These are phyloP conservation scores for Phyllostomus hastatus DNA, from an alignment of 2,113 vertebrate species.

Conservation along the genomic window DNA sequence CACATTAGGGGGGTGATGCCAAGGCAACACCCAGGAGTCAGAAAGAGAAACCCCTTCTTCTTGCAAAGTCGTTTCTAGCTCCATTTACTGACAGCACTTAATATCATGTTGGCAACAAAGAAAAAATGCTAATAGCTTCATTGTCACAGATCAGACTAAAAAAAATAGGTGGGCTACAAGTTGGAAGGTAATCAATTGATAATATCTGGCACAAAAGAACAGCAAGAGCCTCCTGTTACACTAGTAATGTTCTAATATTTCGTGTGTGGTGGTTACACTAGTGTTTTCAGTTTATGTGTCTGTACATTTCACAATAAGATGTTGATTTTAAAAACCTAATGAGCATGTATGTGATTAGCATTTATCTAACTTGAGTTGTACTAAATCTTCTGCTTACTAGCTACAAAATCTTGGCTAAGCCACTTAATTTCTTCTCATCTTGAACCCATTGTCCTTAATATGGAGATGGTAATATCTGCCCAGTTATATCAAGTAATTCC, in stretches of 20 bases:
- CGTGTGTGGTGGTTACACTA: background rate
- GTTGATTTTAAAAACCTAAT: background rate
- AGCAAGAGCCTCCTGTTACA: background rate
- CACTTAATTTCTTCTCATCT: background rate
- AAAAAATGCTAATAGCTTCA: background rate
- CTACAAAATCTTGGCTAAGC: background rate
- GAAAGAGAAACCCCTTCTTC: background rate
- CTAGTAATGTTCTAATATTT: background rate
- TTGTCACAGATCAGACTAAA: background rate
- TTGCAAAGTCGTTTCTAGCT: background rate
- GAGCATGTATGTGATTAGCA: background rate
- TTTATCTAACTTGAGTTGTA: background rate
- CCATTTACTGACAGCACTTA: background rate
- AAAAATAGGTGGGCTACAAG: background rate
- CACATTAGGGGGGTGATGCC: too few relatives aligned
- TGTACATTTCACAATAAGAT: background rate
- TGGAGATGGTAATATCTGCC: background rate
- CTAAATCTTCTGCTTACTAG: background rate
- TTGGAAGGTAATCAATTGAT: background rate
- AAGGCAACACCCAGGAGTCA: background rate
- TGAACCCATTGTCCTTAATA: background rate
- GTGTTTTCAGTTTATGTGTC: background rate
- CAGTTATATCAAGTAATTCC: background rate
- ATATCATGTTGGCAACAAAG: background rate
- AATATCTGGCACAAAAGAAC: background rate